Base-by-base conservation (phyloP, 2,888 invertebrate genomes). In the Aelia acuminata region DNA sequence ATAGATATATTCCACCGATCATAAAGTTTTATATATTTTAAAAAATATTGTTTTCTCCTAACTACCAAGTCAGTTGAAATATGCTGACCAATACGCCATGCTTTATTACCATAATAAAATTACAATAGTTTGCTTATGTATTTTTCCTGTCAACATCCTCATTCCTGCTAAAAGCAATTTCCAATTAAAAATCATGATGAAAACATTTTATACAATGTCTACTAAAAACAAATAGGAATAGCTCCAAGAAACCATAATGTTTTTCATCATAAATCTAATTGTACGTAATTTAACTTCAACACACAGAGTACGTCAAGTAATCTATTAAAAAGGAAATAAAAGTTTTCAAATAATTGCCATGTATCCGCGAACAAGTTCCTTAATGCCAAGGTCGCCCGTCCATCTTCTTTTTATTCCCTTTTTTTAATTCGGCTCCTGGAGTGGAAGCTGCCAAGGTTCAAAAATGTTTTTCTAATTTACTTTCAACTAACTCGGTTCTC, bases 351-450 rank as follows among this genome's bases (percentile, higher is more conserved):
- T 70, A 70, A 70, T 70, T 35, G 18, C 63, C 35, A 35, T 35
- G 63, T 70, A 70, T 35, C 63, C 63, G 63, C 8, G 18, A 70
- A 35, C 63, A 35, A 15, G 63, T 70, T 70, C 63, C 35, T 70
- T 70, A 70, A 70, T 70, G 63, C 63, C 63, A 70, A 70, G 63
- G 63, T 70, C 63, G 35, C 35, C 0, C 0, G 63, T 70, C 63
- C 63, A 70, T 70, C 63, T 70, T 70, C 63, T 70, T 70, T 70
- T 70, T 70, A 20, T 70, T 70, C 31, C 1, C 10, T 70, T 70
- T 70, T n/a, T 70, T 70, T 70, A 13, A 3, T 10, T 26, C 15
- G 7, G 63, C 20, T 35, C 63, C 4, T 35, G 31, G 4, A 31
- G 3, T 63, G 63, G 63, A 63, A 35, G 63, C 63, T 35, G 1